Conservation (phyloP, 2,888 invertebrate genomes). For the Lydus trimaculatus region DNA sequence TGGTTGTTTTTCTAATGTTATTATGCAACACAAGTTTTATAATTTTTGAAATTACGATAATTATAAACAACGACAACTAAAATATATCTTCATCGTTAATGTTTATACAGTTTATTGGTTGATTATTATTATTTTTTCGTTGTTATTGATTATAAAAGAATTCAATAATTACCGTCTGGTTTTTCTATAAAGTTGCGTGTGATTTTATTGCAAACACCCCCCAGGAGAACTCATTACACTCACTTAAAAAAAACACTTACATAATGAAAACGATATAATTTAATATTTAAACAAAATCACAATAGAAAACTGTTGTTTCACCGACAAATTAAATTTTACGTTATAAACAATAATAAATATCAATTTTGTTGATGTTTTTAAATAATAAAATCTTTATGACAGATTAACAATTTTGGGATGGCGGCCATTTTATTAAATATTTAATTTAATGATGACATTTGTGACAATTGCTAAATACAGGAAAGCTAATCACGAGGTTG, state of each 20-base stretch:
- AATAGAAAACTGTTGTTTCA: neutral
- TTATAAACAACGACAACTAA: too few relatives aligned
- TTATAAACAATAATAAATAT: neutral
- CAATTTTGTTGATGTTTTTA: neutral
- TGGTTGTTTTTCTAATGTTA: too few relatives aligned
- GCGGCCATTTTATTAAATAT: conserved; percentile 9
- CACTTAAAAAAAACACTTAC: neutral
- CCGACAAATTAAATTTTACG: neutral
- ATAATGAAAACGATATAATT: neutral
- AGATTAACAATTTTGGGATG: neutral
- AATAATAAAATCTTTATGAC: neutral
- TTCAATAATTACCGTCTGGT: neutral
- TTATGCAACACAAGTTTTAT: neutral
- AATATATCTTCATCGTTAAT: too few relatives aligned
- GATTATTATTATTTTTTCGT: neutral
- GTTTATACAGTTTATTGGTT: neutral
- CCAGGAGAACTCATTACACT: neutral
- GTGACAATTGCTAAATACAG: neutral
- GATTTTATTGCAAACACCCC: neutral
- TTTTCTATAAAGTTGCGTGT: neutral
- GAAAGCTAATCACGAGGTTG: neutral
- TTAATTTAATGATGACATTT: neutral
- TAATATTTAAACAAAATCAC: too few relatives aligned
- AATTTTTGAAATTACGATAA: too few relatives aligned
- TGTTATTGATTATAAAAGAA: neutral